A percentile compares a stretch with the other conserved stretches of the same genome.
phyloP scores from a whole-genome alignment of 53 echinoderm and acorn worm species.

The Arbacia lixula region DNA sequence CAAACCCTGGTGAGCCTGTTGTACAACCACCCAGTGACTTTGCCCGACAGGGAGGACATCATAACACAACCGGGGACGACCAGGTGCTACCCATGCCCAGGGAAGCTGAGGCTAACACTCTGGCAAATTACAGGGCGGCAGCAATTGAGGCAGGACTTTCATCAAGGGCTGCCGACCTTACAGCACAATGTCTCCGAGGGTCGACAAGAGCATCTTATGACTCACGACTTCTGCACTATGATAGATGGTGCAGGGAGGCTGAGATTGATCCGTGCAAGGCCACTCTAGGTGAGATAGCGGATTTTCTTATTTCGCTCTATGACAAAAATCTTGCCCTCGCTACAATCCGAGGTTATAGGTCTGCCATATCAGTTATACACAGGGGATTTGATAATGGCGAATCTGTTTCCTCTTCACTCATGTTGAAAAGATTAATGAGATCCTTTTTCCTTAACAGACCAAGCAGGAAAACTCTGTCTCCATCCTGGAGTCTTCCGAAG shows the following conservation, averaged over 20 bases:
- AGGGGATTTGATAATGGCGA: slow-evolving; percentile 30
- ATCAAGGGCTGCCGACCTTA: slow-evolving; percentile 15
- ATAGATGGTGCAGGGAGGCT: background rate
- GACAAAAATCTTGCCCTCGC: background rate
- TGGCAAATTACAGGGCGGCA: slow-evolving; percentile 11
- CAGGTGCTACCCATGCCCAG: slow-evolving; percentile 6
- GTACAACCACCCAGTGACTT: background rate
- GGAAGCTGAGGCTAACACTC: slow-evolving; percentile 28
- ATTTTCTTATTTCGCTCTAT: background rate
- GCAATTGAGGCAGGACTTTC: slow-evolving; percentile 30
- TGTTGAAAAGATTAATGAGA: background rate
- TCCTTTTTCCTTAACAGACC: background rate
- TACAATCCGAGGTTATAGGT: background rate
- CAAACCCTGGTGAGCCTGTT: slow-evolving; percentile 18
- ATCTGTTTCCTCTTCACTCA: slow-evolving; percentile 5
- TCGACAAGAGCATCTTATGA: background rate
- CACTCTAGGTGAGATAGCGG: background rate
- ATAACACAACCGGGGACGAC: slow-evolving; percentile 7
- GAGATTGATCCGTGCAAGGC: background rate
- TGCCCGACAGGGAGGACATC: slow-evolving; percentile 27
- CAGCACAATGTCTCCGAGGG: background rate
- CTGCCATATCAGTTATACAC: slow-evolving; percentile 22
- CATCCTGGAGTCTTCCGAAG: slow-evolving; percentile 38
- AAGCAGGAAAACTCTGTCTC: background rate
- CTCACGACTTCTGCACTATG: slow-evolving; percentile 19